A percentile compares a stretch with the other conserved stretches of the same genome.
Conservation (phyloP, 1,140 invertebrate species). For the Drosophila punjabiensis region DNA sequence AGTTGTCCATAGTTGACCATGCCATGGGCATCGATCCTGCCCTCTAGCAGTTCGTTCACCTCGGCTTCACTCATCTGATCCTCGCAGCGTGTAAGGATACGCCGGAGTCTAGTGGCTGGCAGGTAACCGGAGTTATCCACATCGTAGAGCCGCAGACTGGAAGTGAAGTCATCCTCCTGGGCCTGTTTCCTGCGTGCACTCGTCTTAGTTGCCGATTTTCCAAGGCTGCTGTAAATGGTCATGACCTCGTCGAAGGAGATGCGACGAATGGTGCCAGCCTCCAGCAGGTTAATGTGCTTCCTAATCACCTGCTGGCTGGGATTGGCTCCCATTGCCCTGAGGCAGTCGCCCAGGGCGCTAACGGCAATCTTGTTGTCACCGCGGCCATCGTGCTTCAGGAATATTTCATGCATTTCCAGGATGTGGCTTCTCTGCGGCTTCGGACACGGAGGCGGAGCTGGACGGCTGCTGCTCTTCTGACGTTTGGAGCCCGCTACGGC, state of each 20-base stretch:
- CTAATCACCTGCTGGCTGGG: conserved; percentile 83
- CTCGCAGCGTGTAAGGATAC: conserved; percentile 96
- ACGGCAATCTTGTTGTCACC: conserved; percentile 61
- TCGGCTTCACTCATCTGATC: conserved; percentile 96
- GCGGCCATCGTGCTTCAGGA: conserved; percentile 34
- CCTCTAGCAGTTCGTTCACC: conserved; percentile 97
- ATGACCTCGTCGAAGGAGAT: conserved; percentile 60
- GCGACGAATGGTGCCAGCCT: conserved; percentile 20
- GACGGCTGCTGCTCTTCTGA: neutral
- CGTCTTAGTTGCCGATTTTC: neutral
- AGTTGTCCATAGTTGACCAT: conserved; percentile 92
- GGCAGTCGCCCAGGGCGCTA: conserved; percentile 71
- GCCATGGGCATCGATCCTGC: conserved; percentile 95
- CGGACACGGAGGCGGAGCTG: conserved; percentile 12
- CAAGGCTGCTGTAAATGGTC: conserved; percentile 47
- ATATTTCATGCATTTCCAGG: conserved; percentile 36
- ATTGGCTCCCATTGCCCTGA: conserved; percentile 83
- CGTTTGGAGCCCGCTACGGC: neutral
- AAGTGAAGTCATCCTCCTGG: conserved; percentile 54
- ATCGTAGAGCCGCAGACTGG: conserved; percentile 91
- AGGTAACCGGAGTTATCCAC: conserved; percentile 97
- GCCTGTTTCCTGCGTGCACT: neutral
- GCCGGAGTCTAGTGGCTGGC: conserved; percentile 94
- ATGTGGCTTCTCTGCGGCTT: conserved; percentile 21
- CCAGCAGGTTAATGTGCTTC: conserved; percentile 73